phyloP scores from a whole-genome alignment of 2,113 vertebrate genomes.

The Addax nasomaculatus region DNA sequence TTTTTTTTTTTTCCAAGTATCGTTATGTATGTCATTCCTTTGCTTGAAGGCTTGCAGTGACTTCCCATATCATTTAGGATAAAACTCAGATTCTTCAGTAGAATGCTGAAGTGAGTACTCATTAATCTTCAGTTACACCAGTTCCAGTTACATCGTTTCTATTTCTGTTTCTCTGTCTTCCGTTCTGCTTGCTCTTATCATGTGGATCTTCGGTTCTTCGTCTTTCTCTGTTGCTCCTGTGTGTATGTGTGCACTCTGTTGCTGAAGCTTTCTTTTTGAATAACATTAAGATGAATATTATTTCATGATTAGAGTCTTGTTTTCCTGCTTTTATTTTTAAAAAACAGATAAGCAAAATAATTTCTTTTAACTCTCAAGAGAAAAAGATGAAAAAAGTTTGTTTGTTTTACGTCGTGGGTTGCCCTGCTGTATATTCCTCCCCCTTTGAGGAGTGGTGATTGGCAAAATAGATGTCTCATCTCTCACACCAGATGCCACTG shows the following conservation, averaged over 20 bases:
- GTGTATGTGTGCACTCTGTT: neutral
- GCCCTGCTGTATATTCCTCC: neutral
- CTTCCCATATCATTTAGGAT: neutral
- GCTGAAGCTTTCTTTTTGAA: neutral
- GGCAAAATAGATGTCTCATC: neutral
- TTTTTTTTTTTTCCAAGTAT: neutral
- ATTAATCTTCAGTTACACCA: neutral
- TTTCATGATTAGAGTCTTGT: neutral
- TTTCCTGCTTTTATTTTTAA: neutral
- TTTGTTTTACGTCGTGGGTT: neutral
- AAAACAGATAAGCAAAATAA: slow-evolving; percentile 21
- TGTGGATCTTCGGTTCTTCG: neutral
- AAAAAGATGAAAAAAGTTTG: neutral
- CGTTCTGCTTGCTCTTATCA: neutral
- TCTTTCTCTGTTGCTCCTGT: neutral
- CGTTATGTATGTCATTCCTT: neutral
- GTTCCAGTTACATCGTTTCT: neutral
- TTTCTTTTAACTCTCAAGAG: neutral
- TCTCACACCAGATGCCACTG: neutral
- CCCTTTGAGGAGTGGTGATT: neutral
- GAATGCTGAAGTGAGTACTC: neutral
- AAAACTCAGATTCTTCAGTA: neutral
- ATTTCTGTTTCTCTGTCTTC: neutral
- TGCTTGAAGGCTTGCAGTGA: neutral
- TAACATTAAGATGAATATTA: neutral